Evolutionary conservation across 2,797 vertebrate species (phyloP).

Genomic region (Adelosebastes latens): DNA sequence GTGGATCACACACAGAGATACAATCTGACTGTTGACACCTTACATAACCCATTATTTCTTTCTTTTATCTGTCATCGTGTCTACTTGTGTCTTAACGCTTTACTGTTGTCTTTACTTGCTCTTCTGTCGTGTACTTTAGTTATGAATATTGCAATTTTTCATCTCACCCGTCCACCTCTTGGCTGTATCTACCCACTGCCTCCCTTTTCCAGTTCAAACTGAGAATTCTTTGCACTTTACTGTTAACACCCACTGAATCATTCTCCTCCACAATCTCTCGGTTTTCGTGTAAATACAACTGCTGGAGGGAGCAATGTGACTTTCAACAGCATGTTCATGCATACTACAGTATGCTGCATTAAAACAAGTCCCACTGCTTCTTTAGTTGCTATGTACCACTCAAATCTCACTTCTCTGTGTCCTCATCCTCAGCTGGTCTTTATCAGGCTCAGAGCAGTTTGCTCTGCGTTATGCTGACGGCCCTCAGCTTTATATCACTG

Average conservation of each 20-base stretch:
- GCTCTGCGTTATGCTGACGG: slow-evolving; percentile 96
- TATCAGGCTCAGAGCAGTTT: slow-evolving; percentile 96
- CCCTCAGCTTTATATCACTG: slow-evolving; percentile 97
- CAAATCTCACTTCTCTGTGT: slow-evolving; percentile 13
- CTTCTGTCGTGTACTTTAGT: not conserved
- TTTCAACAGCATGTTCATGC: slow-evolving; percentile 41
- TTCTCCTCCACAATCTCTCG: slow-evolving; percentile 49
- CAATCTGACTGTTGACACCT: slow-evolving; percentile 13
- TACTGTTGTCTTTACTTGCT: not conserved
- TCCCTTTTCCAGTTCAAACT: slow-evolving; percentile 40
- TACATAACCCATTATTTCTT: slow-evolving; percentile 32
- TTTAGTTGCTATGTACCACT: not conserved
- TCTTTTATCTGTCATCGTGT: not conserved
- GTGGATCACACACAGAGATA: slow-evolving; percentile 27
- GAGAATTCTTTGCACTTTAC: slow-evolving; percentile 41
- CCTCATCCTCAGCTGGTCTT: slow-evolving; percentile 87
- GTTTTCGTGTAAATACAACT: slow-evolving; percentile 42
- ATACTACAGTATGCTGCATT: slow-evolving; percentile 20
- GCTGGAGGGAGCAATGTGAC: slow-evolving; percentile 48
- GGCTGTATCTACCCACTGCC: slow-evolving; percentile 42
- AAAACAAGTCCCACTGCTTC: slow-evolving; percentile 5
- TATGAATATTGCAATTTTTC: slow-evolving; percentile 7
- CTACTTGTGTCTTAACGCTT: not conserved
- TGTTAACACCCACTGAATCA: slow-evolving; percentile 56
- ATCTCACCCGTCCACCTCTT: slow-evolving; percentile 24